Base-by-base conservation (phyloP, 2,113 vertebrate genomes). In the Ploceus nigricollis region DNA sequence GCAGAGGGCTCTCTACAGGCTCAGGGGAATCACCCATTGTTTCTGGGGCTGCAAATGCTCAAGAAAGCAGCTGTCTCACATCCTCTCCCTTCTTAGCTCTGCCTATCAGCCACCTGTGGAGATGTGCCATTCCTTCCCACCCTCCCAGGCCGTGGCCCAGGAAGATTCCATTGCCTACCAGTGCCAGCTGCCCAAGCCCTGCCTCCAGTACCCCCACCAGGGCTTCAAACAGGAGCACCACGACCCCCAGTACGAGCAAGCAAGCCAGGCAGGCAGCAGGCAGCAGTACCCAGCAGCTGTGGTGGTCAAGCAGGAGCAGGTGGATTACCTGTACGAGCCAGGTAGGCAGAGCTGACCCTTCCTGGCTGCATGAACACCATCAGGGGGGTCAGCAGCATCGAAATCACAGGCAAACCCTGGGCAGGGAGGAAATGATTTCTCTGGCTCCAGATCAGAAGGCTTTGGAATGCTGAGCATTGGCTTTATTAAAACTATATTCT, bases 201-300 rank as follows among this genome's bases (percentile, higher is more conserved):
- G 98, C 97, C 97, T 98, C 66, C 98, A 98, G 24, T 99, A 98
- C 97, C 97, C 98, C 63, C 98, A 97, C 16, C 99, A 99, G 97
- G 98, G 97, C 98, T 99, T 99, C 97, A 99, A 99, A 80, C 99
- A 99, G 94, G 99, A 99, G 92, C 99, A 98, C 90, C 96, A 99
- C 0, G 99, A 99, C 95, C 98, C 98, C 0, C 94, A 96, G 87
- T 99, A 99, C 0, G 99, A 99, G 94, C 98, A 97, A 57, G 98
- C 97, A 0, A 93, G 95, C 83, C 97, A 81, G 96, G 93, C 83
- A 0, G 98, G 97, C 63, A 95, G 97, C 58, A 97, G 97, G 39
- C 98, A 95, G 78, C 98, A 97, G 94, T 98, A 98, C 97, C 98
- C 98, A 48, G 98, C 98, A 54, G 98, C 98, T 76, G 98, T 99